Evolutionary conservation across 1,140 invertebrate species (phyloP).

Genomic region (Drosophila bocqueti): DNA sequence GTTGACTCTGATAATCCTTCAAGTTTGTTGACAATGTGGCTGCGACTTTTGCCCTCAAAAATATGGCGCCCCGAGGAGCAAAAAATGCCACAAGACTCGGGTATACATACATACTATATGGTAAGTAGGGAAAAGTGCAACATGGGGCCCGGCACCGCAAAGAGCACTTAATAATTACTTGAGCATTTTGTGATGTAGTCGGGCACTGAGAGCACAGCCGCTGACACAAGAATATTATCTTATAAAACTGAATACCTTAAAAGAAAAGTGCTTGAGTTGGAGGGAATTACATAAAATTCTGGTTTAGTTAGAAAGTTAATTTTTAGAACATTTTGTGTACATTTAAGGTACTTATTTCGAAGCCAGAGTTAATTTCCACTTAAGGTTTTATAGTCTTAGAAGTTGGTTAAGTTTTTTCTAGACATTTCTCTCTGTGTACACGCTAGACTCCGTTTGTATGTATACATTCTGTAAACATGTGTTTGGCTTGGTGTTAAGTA

Average conservation of each 20-base stretch:
- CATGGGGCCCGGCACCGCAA: conserved; percentile 58
- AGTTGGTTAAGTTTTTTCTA: background rate
- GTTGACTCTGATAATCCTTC: conserved; percentile 84
- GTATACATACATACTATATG: conserved; percentile 34
- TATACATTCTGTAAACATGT: conserved; percentile 61
- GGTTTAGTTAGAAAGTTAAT: background rate
- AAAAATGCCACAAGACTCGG: conserved; percentile 55
- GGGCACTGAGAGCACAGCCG: conserved; percentile 1
- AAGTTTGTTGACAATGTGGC: conserved; percentile 83
- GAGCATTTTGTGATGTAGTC: conserved; percentile 72
- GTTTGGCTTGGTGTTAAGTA: conserved; percentile 74
- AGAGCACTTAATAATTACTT: conserved; percentile 83
- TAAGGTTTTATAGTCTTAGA: background rate
- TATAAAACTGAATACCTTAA: background rate
- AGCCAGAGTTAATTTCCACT: too few relatives aligned
- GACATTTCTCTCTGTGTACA: conserved; percentile 7
- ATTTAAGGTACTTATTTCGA: background rate
- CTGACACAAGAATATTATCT: background rate
- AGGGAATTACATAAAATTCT: background rate
- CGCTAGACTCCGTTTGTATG: conserved; percentile 20
- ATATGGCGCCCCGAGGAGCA: conserved; percentile 59
- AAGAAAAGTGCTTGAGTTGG: background rate
- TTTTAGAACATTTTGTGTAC: background rate
- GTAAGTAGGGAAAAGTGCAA: conserved; percentile 41
- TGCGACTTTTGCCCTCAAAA: conserved; percentile 80